Evolutionary conservation across 2,888 invertebrate genomes (phyloP), one percentile per base, ranked within the genome.

Genomic region (Peribatodes rhomboidaria): DNA sequence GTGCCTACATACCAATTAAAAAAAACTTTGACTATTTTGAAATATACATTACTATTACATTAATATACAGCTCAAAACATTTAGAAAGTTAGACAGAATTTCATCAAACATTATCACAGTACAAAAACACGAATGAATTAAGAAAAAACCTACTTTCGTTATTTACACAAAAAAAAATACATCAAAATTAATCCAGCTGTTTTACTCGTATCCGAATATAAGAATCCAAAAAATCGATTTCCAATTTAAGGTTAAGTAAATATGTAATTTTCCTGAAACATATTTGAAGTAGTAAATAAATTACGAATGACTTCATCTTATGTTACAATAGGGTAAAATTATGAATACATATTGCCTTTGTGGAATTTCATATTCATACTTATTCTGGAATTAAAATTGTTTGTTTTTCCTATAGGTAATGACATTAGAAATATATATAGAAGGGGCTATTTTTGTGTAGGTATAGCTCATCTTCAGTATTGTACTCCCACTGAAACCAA

Each of bases 341-440:
- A 37, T 52, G 13, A 52, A 37, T 44, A 27, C 6, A 27, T 4
- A 6, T 31, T 16, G 31, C 10, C 20, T 49, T 10, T 8, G 6
- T 50, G 35, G 35, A 11, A 8, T 18, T 35, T 35, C 35, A 35
- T 35, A 49, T 14, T 13, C 3, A 14, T 35, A 13, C 33, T 18
- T 50, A 35, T 35, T 31, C 0, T 11, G 6, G 4, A 14, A 49
- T 49, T 42, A 42, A 42, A n/a, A 46, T 18, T 33, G 49, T 33
- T 39, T 53, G 22, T 53, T 53, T 39, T 8, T 52, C 53, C 18
- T 50, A 16, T 49, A 33, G 14, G 7, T 52, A 39, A 53, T 37
- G n/a, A 39, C 39, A 39, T 9, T 39, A 3, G 22, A 20, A 37
- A 52, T 39, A 9, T 39, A 53, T 39, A 37, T 31, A 53, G 16